These are phyloP conservation scores for Dasysyrphus tricinctus DNA, from an alignment of 2,888 invertebrate genomes.

Conservation along the genomic window DNA sequence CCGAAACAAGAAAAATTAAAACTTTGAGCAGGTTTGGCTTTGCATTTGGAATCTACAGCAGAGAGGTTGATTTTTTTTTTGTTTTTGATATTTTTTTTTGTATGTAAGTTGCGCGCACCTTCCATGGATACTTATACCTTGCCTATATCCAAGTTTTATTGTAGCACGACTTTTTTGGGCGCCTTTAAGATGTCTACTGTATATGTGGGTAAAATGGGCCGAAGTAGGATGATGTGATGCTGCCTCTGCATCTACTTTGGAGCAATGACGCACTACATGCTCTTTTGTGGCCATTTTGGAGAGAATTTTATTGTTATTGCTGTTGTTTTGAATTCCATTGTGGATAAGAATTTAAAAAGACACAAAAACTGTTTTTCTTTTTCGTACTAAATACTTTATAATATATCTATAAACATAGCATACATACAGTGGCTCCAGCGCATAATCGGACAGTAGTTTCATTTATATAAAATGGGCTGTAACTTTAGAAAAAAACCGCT, in stretches of 20 bases:
- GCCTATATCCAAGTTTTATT: constrained; percentile 55
- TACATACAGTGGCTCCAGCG: no score
- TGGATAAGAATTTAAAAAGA: constrained; percentile 57
- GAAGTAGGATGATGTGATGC: constrained; percentile 63
- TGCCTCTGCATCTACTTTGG: constrained; percentile 48
- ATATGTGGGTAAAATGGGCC: constrained; percentile 47
- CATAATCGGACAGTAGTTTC: no score
- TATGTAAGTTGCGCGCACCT: constrained; percentile 52
- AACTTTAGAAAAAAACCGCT: no score
- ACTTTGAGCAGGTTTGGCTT: constrained; percentile 65
- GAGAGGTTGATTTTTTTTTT: constrained; percentile 37
- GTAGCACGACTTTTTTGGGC: constrained; percentile 69
- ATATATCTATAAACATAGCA: no score
- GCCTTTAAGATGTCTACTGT: constrained; percentile 70
- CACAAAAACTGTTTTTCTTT: constrained; percentile 25
- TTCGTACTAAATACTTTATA: background rate
- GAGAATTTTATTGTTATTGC: constrained; percentile 73
- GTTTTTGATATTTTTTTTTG: background rate
- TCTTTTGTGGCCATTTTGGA: constrained; percentile 74
- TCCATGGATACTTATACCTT: constrained; percentile 40
- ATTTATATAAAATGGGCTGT: no score
- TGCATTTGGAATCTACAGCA: constrained; percentile 52
- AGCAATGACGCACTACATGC: constrained; percentile 72
- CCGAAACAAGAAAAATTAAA: constrained; percentile 48
- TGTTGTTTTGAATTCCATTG: constrained; percentile 71